Evolutionary conservation across 2,797 vertebrate species (phyloP).

Genomic region (Hippoglossus hippoglossus): DNA sequence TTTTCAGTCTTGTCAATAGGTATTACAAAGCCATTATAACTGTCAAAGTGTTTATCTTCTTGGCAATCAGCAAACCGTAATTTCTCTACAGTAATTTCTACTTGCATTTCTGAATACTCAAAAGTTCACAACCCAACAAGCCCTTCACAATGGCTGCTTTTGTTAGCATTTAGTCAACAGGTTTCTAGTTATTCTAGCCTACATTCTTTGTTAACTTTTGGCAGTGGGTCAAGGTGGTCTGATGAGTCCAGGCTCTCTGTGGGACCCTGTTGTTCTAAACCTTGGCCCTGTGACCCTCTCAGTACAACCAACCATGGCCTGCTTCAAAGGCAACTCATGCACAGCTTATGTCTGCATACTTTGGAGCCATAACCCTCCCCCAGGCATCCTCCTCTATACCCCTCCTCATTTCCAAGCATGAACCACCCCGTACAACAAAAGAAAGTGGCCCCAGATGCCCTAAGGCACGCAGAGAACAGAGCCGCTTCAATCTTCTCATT

Average conservation of each 20-base stretch:
- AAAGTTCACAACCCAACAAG: conserved; percentile 2
- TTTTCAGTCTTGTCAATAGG: background rate
- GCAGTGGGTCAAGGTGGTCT: conserved; percentile 18
- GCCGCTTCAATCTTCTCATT: conserved; percentile 47
- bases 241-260: conserved; percentile 49
- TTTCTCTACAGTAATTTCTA: background rate
- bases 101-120: background rate
- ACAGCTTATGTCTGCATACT: conserved; percentile 61
- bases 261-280: conserved; percentile 57
- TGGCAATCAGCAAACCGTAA: background rate
- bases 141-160: conserved; percentile 8
- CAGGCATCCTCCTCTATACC: conserved; percentile 38
- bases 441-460: conserved; percentile 45
- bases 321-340: conserved; percentile 67
- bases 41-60: background rate
- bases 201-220: conserved; percentile 28
- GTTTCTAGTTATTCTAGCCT: conserved; percentile 6
- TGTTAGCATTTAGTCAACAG: conserved; percentile 1
- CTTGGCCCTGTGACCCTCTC: conserved; percentile 62
- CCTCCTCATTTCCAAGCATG: conserved; percentile 50
- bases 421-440: conserved; percentile 57
- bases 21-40: background rate
- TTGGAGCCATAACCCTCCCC: conserved; percentile 59
- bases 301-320: conserved; percentile 51
- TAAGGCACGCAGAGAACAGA: conserved; percentile 47